Evolutionary conservation across 1,140 invertebrate genomes (phyloP).

Genomic region (Rhagoletis zephyria): DNA sequence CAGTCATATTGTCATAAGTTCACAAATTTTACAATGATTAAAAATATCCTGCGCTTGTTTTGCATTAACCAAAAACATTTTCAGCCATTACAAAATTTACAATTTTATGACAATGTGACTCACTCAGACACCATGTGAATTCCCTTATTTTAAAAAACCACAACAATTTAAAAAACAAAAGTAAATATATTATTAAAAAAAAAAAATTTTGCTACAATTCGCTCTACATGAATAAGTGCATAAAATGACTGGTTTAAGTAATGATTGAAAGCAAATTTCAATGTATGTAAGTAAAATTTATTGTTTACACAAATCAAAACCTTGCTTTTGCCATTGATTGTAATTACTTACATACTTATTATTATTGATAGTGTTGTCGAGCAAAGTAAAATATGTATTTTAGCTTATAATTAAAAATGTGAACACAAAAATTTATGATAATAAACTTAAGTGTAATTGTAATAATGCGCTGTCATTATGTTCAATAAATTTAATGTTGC

Average conservation of each 20-base stretch:
- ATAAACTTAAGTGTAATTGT: conserved; percentile 31
- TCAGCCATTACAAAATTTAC: no score
- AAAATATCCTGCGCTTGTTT: no score
- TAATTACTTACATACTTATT: conserved; percentile 13
- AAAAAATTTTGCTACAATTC: conserved; percentile 33
- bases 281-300: neutral
- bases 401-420: conserved; percentile 7
- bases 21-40: no score
- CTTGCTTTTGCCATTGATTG: neutral
- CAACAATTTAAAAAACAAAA: neutral
- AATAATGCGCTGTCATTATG: conserved; percentile 41
- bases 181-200: neutral
- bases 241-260: conserved; percentile 39
- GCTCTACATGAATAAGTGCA: neutral
- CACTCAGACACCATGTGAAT: no score
- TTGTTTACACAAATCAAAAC: neutral
- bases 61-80: no score
- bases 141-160: neutral
- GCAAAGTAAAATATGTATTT: neutral
- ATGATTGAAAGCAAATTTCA: neutral
- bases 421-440: neutral
- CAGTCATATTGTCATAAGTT: no score
- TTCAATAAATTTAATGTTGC: conserved; percentile 51
- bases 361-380: neutral
- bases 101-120: no score